A percentile compares a stretch with the other conserved stretches of the same genome.
Conservation (phyloP, 2,888 invertebrate species). For the Drosophila paranaensis region DNA sequence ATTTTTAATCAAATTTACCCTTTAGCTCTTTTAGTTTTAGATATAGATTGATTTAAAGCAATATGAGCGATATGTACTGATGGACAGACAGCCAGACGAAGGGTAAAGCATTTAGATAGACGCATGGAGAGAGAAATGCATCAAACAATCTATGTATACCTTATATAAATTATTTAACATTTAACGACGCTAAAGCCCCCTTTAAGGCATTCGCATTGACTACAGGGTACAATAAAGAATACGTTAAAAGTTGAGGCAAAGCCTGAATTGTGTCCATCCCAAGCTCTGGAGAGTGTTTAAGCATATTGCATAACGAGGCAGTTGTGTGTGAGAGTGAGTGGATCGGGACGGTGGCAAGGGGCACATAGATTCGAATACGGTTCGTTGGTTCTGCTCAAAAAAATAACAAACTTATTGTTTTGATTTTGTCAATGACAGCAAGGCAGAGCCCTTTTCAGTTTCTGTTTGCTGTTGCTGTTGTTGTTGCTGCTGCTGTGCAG, state of each 20-base stretch:
- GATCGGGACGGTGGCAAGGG: neutral
- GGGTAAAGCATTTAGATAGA: too few relatives aligned
- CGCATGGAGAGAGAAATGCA: too few relatives aligned
- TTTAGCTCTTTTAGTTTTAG: too few relatives aligned
- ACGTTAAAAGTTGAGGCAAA: constrained; percentile 17
- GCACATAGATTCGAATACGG: constrained; percentile 31
- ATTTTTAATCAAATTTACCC: too few relatives aligned
- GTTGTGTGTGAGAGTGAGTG: neutral
- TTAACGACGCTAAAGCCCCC: neutral
- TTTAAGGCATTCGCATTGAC: neutral
- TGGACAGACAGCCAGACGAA: too few relatives aligned
- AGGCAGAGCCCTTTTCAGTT: constrained; percentile 21
- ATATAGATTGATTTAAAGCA: too few relatives aligned
- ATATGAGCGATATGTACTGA: too few relatives aligned
- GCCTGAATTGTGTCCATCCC: constrained; percentile 15
- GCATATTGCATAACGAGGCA: constrained; percentile 47
- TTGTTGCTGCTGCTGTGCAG: constrained; percentile 46
- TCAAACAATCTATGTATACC: too few relatives aligned
- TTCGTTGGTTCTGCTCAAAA: constrained; percentile 63
- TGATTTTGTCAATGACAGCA: constrained; percentile 76
- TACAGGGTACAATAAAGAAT: neutral
- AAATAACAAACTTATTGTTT: constrained; percentile 77
- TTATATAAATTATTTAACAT: neutral
- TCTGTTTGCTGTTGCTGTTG: neutral
- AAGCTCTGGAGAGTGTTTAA: constrained; percentile 13